These are phyloP conservation scores for Pontoporia blainvillei DNA, from an alignment of 2,113 vertebrate species.

Conservation along the genomic window DNA sequence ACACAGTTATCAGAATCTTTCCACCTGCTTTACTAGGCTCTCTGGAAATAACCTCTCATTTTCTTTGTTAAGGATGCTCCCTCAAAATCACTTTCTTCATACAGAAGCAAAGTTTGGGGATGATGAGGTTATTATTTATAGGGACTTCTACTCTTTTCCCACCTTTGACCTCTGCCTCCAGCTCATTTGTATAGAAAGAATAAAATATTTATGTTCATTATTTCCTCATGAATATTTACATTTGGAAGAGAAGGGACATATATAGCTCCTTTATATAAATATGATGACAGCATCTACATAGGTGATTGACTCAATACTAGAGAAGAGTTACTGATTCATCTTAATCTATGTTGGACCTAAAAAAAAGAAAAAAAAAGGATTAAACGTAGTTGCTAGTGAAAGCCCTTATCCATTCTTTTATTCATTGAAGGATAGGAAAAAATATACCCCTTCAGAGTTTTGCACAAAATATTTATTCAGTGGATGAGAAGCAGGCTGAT, in stretches of 20 bases:
- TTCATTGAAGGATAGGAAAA: neutral
- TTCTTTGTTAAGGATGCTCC: neutral
- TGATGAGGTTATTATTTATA: neutral
- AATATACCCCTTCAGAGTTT: neutral
- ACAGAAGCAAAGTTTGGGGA: neutral
- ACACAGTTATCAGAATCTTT: slow-evolving; percentile 62
- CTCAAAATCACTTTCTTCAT: slow-evolving; percentile 6
- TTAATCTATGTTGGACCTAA: neutral
- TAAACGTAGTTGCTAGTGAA: neutral
- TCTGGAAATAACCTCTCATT: neutral
- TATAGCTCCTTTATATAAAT: neutral
- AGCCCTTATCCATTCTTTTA: neutral
- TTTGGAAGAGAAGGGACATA: neutral
- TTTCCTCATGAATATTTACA: neutral
- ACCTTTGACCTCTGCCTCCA: neutral
- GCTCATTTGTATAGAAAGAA: neutral
- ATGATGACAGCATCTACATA: neutral
- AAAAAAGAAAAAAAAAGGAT: neutral
- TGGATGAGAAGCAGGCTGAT: neutral
- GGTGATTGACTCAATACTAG: neutral
- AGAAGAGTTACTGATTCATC: neutral
- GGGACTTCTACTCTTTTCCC: neutral
- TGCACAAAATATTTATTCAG: neutral
- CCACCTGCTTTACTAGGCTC: neutral
- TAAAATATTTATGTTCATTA: neutral